A percentile compares a stretch with the other conserved stretches of the same genome.
Conservation (phyloP, 2,797 vertebrate species). For the Liparis tanakae region DNA sequence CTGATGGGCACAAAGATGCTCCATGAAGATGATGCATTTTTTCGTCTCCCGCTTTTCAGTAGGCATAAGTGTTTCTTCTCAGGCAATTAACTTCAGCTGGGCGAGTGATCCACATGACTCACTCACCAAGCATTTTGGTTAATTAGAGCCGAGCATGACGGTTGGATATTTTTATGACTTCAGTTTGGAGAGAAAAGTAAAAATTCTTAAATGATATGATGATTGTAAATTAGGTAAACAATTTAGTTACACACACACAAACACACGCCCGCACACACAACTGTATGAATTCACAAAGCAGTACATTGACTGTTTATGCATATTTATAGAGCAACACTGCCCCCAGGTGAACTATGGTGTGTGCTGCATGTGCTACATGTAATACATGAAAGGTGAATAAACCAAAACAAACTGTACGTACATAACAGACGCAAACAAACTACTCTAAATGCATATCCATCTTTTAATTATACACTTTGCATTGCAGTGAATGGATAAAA, state of each 20-base stretch:
- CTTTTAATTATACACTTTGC: background rate
- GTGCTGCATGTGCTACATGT: slow-evolving; percentile 28
- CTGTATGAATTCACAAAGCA: slow-evolving; percentile 24
- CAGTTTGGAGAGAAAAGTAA: slow-evolving; percentile 38
- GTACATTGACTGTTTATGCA: background rate
- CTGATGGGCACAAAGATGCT: slow-evolving; percentile 14
- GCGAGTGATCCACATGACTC: slow-evolving; percentile 24
- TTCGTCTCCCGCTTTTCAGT: background rate
- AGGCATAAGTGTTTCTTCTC: slow-evolving; percentile 23
- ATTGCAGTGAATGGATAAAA: background rate
- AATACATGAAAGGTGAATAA: background rate
- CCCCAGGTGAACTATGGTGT: slow-evolving; percentile 63
- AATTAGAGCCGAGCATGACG: slow-evolving; percentile 38
- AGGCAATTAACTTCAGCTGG: slow-evolving; percentile 31
- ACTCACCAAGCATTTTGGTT: slow-evolving; percentile 38
- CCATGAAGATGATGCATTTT: background rate
- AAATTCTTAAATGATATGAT: slow-evolving; percentile 56
- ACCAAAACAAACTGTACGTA: background rate
- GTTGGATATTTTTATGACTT: slow-evolving; percentile 40
- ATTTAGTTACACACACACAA: slow-evolving; percentile 29
- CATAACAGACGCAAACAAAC: background rate
- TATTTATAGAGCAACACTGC: slow-evolving; percentile 75
- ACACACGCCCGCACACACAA: slow-evolving; percentile 16
- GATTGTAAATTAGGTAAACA: slow-evolving; percentile 53
- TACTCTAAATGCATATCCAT: slow-evolving; percentile 2